A percentile compares a stretch with the other conserved stretches of the same genome.
These are phyloP conservation scores for Hirtodrosophila confusa DNA, from an alignment of 2,888 invertebrate genomes.

Conservation along the genomic window DNA sequence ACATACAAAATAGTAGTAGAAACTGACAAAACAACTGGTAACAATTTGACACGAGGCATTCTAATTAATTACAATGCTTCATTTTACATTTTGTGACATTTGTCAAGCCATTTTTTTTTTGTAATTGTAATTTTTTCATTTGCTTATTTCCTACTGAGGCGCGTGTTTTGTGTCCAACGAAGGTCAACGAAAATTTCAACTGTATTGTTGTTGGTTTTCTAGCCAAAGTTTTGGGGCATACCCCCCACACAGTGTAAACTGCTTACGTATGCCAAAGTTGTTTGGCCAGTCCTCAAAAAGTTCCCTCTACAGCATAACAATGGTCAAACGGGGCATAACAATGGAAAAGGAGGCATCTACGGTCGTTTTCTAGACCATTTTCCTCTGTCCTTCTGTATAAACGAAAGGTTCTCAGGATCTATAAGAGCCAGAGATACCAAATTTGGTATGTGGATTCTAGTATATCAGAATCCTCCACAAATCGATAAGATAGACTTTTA, in stretches of 20 bases:
- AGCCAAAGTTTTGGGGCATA: slow-evolving; percentile 26
- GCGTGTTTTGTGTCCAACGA: slow-evolving; percentile 2
- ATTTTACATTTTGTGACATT: background rate
- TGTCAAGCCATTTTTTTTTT: slow-evolving; percentile 11
- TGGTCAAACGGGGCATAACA: no score
- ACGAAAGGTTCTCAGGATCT: no score
- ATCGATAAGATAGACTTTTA: no score
- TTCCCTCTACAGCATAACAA: background rate
- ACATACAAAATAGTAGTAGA: slow-evolving; percentile 23
- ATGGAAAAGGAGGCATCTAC: no score
- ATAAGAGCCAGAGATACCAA: no score
- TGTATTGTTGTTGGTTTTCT: slow-evolving; percentile 6
- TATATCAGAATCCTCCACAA: no score
- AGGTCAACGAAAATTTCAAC: slow-evolving; percentile 29
- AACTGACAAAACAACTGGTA: slow-evolving; percentile 42
- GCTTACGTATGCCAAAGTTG: slow-evolving; percentile 47
- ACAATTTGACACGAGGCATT: slow-evolving; percentile 46
- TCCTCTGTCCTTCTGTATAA: no score
- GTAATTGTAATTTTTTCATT: background rate
- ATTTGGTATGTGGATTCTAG: no score
- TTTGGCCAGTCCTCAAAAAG: slow-evolving; percentile 19
- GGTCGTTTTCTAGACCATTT: no score
- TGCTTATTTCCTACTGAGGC: background rate
- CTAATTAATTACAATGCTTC: slow-evolving; percentile 7
- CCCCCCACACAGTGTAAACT: slow-evolving; percentile 27